phyloP scores from a whole-genome alignment of 2,888 invertebrate species.

The Leptogaster cylindrica region DNA sequence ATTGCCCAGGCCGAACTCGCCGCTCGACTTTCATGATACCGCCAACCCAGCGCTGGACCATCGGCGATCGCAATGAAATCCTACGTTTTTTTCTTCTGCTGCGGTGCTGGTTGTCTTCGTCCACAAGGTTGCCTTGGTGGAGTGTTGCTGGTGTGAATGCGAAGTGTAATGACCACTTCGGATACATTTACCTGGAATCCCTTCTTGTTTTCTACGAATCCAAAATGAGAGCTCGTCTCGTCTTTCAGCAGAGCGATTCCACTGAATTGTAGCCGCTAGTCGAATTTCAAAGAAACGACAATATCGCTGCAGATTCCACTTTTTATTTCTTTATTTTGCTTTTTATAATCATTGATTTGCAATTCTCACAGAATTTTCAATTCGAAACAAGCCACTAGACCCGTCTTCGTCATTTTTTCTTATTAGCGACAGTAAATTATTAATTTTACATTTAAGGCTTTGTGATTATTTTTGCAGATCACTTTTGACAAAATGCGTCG shows the following conservation, averaged over 20 bases:
- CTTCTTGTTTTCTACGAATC: constrained; percentile 36
- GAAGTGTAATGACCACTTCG: constrained; percentile 32
- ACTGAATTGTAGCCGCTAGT: constrained; percentile 4
- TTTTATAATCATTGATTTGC: too few species aligned
- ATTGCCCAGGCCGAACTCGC: neutral
- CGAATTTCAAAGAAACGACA: constrained; percentile 9
- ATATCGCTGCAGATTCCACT: neutral
- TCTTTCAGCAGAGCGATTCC: constrained; percentile 11
- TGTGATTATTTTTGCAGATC: too few species aligned
- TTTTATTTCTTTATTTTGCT: too few species aligned
- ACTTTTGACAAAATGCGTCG: too few species aligned
- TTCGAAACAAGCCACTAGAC: too few species aligned
- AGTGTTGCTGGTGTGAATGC: constrained; percentile 17
- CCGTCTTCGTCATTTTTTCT: too few species aligned
- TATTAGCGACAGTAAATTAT: too few species aligned
- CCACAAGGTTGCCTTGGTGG: constrained; percentile 7
- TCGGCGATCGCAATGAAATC: constrained; percentile 8
- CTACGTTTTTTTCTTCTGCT: neutral
- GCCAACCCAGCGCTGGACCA: constrained; percentile 29
- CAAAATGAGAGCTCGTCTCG: constrained; percentile 24
- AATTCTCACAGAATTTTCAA: too few species aligned
- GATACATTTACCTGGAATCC: constrained; percentile 35
- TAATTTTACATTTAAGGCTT: too few species aligned
- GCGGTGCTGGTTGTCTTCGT: neutral
- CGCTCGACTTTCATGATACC: constrained; percentile 30